Percentiles rank a stretch among this genome's conserved stretches.
These are phyloP conservation scores for Garra rufa DNA, from an alignment of 2,113 vertebrate species.

Conservation along the genomic window DNA sequence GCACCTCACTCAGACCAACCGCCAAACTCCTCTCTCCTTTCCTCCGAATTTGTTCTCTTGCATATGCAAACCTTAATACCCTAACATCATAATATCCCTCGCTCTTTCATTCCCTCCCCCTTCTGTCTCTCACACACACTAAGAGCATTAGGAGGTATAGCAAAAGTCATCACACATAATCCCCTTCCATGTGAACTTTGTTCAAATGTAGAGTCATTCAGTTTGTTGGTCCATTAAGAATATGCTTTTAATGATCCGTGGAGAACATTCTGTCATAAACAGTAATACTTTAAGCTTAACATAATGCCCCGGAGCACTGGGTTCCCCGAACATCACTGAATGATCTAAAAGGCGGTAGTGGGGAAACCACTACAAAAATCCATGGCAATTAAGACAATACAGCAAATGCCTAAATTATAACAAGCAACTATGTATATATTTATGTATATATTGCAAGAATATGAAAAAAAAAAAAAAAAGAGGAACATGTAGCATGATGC, in stretches of 20 bases:
- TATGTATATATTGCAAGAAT: background rate
- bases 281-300: constrained; percentile 36
- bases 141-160: constrained; percentile 35
- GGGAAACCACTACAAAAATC: constrained; percentile 19
- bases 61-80: constrained; percentile 27
- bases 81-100: constrained; percentile 29
- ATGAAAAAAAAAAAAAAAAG: background rate
- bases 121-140: constrained; percentile 13
- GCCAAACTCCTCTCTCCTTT: background rate
- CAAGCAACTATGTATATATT: background rate
- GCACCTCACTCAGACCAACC: background rate
- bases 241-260: constrained; percentile 43
- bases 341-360: constrained; percentile 11
- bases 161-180: constrained; percentile 35
- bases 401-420: background rate
- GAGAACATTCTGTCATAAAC: constrained; percentile 35
- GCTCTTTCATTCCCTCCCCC: background rate
- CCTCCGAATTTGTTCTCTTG: background rate
- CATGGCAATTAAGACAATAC: background rate
- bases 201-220: constrained; percentile 43
- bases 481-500: background rate
- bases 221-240: constrained; percentile 41
- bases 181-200: constrained; percentile 25
- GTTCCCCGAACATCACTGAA: constrained; percentile 21
- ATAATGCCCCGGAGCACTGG: constrained; percentile 1